Conservation (phyloP, 2,113 vertebrate genomes). For the Garra rufa region DNA sequence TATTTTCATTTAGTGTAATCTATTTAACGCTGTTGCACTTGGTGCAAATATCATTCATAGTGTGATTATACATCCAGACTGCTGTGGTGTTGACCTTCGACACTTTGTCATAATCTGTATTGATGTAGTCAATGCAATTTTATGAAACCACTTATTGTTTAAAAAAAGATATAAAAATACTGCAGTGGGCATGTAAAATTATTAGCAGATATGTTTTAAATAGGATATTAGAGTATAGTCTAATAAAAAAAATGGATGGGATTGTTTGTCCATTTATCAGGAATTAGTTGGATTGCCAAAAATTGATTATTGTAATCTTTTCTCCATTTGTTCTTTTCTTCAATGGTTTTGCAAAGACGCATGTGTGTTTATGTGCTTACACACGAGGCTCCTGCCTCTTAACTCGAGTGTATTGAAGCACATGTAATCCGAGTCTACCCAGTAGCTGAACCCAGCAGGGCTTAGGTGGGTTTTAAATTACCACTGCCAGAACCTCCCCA, state of each 20-base stretch:
- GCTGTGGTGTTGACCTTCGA: neutral
- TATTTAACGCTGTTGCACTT: neutral
- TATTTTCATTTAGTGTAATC: neutral
- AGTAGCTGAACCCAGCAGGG: constrained; percentile 29
- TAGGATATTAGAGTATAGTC: neutral
- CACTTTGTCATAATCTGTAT: neutral
- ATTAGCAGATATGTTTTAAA: neutral
- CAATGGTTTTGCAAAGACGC: neutral
- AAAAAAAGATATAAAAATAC: too few relatives aligned
- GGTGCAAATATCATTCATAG: neutral
- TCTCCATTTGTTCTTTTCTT: neutral
- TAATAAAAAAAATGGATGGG: neutral
- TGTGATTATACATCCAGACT: neutral
- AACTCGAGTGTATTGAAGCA: constrained; percentile 9
- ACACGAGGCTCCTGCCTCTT: neutral
- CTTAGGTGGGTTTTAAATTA: constrained; percentile 20
- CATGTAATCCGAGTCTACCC: neutral
- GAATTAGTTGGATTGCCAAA: neutral
- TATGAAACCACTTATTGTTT: neutral
- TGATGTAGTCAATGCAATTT: neutral
- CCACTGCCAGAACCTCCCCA: constrained; percentile 9
- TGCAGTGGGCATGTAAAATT: neutral
- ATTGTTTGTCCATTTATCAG: neutral
- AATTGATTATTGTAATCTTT: neutral
- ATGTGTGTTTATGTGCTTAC: neutral